Evolutionary conservation across 2,113 vertebrate genomes (phyloP).

Genomic region (Ctenomys sociabilis): DNA sequence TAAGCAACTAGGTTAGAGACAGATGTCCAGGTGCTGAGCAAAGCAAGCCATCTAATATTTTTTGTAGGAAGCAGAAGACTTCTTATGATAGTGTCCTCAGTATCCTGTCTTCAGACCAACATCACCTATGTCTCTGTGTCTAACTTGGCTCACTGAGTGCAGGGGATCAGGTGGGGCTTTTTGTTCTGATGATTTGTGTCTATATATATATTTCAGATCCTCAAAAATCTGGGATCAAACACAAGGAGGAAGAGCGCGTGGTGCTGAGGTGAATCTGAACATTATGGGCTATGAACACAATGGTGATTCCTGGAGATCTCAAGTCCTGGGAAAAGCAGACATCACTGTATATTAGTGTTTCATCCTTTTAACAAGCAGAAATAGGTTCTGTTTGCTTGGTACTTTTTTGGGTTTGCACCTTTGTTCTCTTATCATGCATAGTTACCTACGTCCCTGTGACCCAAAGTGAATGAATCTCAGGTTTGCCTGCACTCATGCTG

Average conservation of each 20-base stretch:
- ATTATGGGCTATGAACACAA: not conserved
- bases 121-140: too few species aligned
- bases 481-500: not conserved
- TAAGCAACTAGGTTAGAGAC: not conserved
- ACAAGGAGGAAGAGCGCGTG: not conserved
- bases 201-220: not conserved
- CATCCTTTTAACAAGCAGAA: not conserved
- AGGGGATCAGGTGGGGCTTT: too few species aligned
- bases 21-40: not conserved
- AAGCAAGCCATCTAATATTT: not conserved
- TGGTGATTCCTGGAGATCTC: not conserved
- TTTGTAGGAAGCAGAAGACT: not conserved
- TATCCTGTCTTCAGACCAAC: not conserved
- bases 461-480: not conserved
- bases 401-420: not conserved
- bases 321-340: not conserved
- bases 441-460: not conserved
- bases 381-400: not conserved
- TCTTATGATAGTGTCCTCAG: not conserved
- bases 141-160: not conserved
- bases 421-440: not conserved
- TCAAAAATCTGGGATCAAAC: not conserved
- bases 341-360: not conserved
- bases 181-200: not conserved
- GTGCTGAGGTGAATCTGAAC: not conserved